Evolutionary conservation across 2,113 vertebrate genomes (phyloP).

Genomic region (Rhabdomys dilectus): DNA sequence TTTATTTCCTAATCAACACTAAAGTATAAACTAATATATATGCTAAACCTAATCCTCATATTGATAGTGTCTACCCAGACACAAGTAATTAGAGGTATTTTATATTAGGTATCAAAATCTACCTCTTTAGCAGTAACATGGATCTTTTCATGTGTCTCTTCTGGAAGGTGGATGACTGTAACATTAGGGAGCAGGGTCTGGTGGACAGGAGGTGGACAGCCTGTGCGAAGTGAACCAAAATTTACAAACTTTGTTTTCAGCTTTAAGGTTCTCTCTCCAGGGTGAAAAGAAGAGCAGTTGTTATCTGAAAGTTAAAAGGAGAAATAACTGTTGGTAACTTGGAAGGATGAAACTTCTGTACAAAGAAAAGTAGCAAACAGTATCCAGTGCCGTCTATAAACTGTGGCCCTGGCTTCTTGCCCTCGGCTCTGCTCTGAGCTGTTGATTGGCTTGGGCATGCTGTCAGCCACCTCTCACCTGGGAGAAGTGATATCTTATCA

Average conservation of each 20-base stretch:
- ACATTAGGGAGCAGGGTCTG: conserved; percentile 64
- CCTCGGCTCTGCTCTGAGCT: conserved; percentile 89
- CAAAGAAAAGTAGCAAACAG: conserved; percentile 88
- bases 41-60: not conserved
- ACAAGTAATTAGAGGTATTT: conserved; percentile 32
- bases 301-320: conserved; percentile 73
- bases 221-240: conserved; percentile 57
- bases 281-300: conserved; percentile 80
- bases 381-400: conserved; percentile 92
- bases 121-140: not conserved
- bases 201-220: conserved; percentile 72
- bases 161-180: conserved; percentile 54
- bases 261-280: conserved; percentile 75
- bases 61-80: not conserved
- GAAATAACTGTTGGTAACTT: conserved; percentile 82
- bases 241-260: conserved; percentile 70
- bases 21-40: conserved; percentile 21
- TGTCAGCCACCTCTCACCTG: conserved; percentile 97
- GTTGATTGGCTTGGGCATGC: conserved; percentile 94
- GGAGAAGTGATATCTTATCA: conserved; percentile 99
- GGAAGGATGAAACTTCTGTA: conserved; percentile 82
- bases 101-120: not conserved
- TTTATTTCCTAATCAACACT: conserved; percentile 6
- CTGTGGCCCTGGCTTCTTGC: conserved; percentile 78
- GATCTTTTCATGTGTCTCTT: not conserved